A percentile compares a stretch with the other conserved stretches of the same genome.
Evolutionary conservation across 2,797 vertebrate genomes (phyloP).

Genomic region (Xenops minutus): DNA sequence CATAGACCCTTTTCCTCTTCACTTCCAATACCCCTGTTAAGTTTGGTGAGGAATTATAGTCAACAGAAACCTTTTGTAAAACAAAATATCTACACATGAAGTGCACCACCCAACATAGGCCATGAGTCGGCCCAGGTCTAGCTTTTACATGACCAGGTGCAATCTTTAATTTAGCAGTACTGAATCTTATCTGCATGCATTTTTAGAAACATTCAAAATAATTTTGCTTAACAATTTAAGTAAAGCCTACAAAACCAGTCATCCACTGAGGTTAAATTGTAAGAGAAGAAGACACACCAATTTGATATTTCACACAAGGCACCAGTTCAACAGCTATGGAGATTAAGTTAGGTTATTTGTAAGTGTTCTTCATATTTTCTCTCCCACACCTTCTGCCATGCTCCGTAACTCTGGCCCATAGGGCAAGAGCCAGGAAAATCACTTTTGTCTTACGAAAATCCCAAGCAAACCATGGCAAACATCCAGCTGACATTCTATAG

Average conservation of each 20-base stretch:
- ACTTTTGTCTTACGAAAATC: neutral
- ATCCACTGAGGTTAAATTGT: neutral
- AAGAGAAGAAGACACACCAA: neutral
- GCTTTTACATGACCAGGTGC: neutral
- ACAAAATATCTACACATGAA: neutral
- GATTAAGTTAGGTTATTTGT: neutral
- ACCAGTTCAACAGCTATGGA: neutral
- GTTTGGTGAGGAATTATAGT: neutral
- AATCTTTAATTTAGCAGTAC: neutral
- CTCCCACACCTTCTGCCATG: neutral
- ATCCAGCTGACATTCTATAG: neutral
- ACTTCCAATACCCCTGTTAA: neutral
- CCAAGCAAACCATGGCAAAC: neutral
- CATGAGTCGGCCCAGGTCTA: neutral
- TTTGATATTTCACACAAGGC: neutral
- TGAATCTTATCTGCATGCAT: neutral
- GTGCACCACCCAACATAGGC: neutral
- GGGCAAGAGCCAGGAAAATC: neutral
- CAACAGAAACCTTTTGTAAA: neutral
- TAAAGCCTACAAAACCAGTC: neutral
- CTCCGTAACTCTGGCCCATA: neutral
- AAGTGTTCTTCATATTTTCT: neutral
- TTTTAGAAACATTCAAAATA: neutral
- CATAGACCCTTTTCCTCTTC: neutral
- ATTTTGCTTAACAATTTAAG: neutral